phyloP scores from a whole-genome alignment of 2,113 vertebrate genomes.

The Pteropus alecto region DNA sequence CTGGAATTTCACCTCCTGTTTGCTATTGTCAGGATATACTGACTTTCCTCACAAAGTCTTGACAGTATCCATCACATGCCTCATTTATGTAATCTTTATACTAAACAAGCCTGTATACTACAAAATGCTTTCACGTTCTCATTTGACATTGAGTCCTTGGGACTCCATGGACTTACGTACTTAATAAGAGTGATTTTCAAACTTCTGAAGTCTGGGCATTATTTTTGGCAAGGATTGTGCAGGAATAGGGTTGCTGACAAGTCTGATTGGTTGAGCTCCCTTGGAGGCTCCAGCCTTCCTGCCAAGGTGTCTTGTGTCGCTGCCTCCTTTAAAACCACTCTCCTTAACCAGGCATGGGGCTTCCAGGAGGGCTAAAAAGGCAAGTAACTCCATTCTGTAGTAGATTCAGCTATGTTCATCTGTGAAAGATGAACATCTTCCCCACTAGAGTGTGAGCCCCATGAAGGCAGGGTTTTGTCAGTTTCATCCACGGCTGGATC shows the following conservation, averaged over 20 bases:
- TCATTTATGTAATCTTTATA: background rate
- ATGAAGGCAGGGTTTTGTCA: background rate
- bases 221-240: background rate
- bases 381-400: background rate
- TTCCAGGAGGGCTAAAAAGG: background rate
- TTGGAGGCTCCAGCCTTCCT: background rate
- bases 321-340: background rate
- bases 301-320: background rate
- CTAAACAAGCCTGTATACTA: background rate
- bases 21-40: background rate
- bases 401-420: background rate
- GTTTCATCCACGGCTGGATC: background rate
- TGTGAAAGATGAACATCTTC: background rate
- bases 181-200: background rate
- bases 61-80: accelerated
- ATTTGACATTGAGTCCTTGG: background rate
- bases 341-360: background rate
- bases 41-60: background rate
- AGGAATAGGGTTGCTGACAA: background rate
- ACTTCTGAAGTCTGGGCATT: background rate
- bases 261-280: background rate
- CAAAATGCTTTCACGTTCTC: background rate
- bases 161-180: background rate
- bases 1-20: background rate
- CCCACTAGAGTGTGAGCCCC: background rate